Conservation (phyloP, 2,888 invertebrate species). For the Amphipyra berbera region DNA sequence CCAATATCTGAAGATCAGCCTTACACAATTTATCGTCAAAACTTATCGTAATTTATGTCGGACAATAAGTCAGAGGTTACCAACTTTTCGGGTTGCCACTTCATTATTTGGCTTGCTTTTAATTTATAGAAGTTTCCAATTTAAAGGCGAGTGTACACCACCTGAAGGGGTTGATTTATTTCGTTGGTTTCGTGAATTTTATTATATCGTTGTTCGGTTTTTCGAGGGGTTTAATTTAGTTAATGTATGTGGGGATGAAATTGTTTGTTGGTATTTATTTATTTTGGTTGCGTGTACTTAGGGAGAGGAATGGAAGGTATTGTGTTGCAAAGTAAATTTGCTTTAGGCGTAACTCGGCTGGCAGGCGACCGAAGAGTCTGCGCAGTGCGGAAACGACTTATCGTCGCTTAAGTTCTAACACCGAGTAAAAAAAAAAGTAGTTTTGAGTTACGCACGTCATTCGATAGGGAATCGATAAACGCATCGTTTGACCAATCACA, state of each 20-base stretch:
- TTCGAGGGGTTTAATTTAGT: constrained; percentile 22
- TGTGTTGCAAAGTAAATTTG: neutral
- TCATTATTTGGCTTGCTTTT: constrained; percentile 86
- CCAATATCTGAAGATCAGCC: constrained; percentile 55
- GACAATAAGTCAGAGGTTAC: constrained; percentile 82
- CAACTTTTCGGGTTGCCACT: constrained; percentile 78
- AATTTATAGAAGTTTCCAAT: constrained; percentile 85
- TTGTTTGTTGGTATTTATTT: constrained; percentile 22
- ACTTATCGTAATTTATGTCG: constrained; percentile 85
- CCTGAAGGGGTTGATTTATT: constrained; percentile 75
- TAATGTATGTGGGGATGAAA: constrained; percentile 28
- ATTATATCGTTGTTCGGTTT: constrained; percentile 52
- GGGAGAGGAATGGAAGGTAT: neutral
- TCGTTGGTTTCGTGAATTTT: constrained; percentile 44
- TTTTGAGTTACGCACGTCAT: too few relatives aligned
- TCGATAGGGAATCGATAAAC: too few relatives aligned
- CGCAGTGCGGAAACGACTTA: too few relatives aligned
- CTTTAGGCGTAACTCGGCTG: neutral
- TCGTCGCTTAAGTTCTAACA: too few relatives aligned
- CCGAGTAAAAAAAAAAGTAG: too few relatives aligned
- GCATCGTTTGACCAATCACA: too few relatives aligned
- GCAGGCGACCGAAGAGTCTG: too few relatives aligned
- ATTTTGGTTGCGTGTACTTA: neutral
- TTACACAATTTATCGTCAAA: constrained; percentile 81
- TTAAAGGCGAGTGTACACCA: constrained; percentile 65